Percentiles rank a stretch among this genome's conserved stretches.
Evolutionary conservation across 2,888 invertebrate species (phyloP).

Genomic region (Ethmia dodecea): DNA sequence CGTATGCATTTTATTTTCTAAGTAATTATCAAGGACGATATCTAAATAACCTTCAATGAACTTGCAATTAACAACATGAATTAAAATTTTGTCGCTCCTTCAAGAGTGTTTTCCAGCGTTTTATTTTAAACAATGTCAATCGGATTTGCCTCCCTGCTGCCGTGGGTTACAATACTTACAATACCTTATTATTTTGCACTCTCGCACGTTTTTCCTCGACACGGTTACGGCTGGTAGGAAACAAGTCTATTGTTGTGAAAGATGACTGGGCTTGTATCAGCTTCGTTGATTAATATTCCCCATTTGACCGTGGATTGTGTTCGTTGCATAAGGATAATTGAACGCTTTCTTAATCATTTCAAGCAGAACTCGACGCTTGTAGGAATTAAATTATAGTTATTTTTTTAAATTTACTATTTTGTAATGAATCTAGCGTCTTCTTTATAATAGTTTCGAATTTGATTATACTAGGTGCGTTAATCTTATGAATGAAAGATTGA

Average conservation of each 20-base stretch:
- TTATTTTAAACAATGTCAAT: slow-evolving; percentile 42
- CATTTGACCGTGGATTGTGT: slow-evolving; percentile 6
- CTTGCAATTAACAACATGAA: too few relatives aligned
- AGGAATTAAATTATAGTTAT: not conserved
- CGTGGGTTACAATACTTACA: slow-evolving; percentile 36
- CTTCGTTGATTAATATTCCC: slow-evolving; percentile 9
- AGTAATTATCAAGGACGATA: too few relatives aligned
- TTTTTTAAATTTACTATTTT: too few relatives aligned
- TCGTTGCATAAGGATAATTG: slow-evolving; percentile 1
- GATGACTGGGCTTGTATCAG: slow-evolving; percentile 14
- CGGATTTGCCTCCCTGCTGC: slow-evolving; percentile 24
- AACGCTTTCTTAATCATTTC: slow-evolving; percentile 2
- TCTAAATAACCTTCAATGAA: too few relatives aligned
- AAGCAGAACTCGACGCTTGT: slow-evolving; percentile 1
- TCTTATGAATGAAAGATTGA: too few relatives aligned
- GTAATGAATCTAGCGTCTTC: too few relatives aligned
- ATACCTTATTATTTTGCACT: slow-evolving; percentile 62
- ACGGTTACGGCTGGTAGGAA: slow-evolving; percentile 58
- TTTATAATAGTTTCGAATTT: too few relatives aligned
- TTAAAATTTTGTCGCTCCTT: too few relatives aligned
- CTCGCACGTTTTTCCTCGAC: slow-evolving; percentile 74
- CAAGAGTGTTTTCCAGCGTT: too few relatives aligned
- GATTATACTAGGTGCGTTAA: too few relatives aligned
- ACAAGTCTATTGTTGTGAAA: slow-evolving; percentile 57
- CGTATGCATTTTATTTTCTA: too few relatives aligned